phyloP scores from a whole-genome alignment of 2,113 vertebrate genomes.

The Albula goreensis region DNA sequence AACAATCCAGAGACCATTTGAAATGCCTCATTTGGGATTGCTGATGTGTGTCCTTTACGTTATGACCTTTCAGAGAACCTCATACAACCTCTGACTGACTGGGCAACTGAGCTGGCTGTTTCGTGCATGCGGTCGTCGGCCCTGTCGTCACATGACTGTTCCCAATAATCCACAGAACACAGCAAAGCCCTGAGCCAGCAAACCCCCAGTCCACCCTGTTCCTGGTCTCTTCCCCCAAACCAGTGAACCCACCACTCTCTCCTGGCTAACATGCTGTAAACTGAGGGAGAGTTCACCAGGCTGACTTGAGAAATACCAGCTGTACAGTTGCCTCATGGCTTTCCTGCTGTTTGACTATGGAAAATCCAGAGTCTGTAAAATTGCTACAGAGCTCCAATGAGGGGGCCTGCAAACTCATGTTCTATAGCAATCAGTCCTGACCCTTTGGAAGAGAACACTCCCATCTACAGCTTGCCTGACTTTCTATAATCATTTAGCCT shows the following conservation, averaged over 20 bases:
- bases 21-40: background rate
- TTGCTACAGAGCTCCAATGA: background rate
- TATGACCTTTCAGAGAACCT: background rate
- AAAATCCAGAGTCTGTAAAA: background rate
- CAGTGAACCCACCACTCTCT: background rate
- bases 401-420: background rate
- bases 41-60: background rate
- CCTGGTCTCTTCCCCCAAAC: background rate
- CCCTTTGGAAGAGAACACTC: background rate
- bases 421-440: background rate
- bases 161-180: slow-evolving; percentile 13
- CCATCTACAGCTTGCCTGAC: slow-evolving; percentile 14
- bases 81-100: background rate
- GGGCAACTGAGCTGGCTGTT: slow-evolving; percentile 2
- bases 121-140: background rate
- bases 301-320: background rate
- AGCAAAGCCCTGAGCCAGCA: slow-evolving; percentile 20
- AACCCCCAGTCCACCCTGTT: slow-evolving; percentile 5
- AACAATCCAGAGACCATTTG: background rate
- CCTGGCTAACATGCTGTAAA: background rate
- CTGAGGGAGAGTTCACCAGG: too few relatives aligned
- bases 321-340: background rate
- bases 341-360: background rate
- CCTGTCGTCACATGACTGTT: background rate
- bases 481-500: slow-evolving; percentile 30